Percentiles rank a stretch among this genome's conserved stretches.
phyloP scores from a whole-genome alignment of 2,888 invertebrate species.

The Pristionchus japonicus region DNA sequence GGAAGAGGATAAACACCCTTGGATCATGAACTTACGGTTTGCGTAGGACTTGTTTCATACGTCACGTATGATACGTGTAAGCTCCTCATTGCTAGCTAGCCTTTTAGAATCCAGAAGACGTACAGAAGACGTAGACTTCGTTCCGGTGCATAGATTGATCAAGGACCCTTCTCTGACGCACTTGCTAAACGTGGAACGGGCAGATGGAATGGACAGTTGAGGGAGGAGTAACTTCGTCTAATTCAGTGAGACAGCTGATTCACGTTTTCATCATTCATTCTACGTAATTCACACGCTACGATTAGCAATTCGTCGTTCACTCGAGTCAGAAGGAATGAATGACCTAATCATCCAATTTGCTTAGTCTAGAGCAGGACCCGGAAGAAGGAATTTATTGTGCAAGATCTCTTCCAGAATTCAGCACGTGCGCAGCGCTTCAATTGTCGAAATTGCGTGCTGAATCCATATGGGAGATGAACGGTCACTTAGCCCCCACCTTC shows the following conservation, averaged over 20 bases:
- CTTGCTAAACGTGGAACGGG: not conserved
- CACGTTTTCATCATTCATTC: not conserved
- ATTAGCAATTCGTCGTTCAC: not conserved
- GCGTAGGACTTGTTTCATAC: too few species aligned
- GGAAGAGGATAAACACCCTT: not conserved
- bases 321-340: not conserved
- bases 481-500: not conserved
- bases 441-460: not conserved
- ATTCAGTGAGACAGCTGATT: not conserved
- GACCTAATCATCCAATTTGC: not conserved
- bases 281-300: not conserved
- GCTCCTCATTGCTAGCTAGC: too few species aligned
- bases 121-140: too few species aligned
- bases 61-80: too few species aligned
- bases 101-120: too few species aligned
- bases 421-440: not conserved
- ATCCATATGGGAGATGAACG: not conserved
- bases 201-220: not conserved
- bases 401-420: not conserved
- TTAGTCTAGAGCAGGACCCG: not conserved
- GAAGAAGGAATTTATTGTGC: not conserved
- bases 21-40: too few species aligned
- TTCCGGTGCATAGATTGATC: not conserved
- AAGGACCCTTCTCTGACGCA: not conserved
- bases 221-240: not conserved